Evolutionary conservation across 2,113 vertebrate genomes (phyloP).

Genomic region (Danionella cerebrum): DNA sequence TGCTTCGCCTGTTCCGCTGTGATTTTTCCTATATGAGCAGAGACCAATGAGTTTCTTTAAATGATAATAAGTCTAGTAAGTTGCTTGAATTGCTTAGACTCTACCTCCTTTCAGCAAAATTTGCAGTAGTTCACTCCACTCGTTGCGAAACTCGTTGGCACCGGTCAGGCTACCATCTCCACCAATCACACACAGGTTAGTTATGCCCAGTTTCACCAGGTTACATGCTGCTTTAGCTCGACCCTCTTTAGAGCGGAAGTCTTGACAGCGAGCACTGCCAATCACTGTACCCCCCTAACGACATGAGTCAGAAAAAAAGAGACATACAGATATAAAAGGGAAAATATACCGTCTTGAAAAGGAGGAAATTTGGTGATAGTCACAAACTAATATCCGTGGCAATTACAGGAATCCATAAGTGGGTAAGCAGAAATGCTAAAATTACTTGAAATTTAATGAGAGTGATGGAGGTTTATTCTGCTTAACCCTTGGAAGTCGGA

Average conservation of each 20-base stretch:
- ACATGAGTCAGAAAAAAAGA: neutral
- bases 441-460: too few relatives aligned
- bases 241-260: constrained; percentile 78
- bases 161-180: constrained; percentile 92
- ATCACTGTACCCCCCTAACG: constrained; percentile 87
- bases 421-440: too few relatives aligned
- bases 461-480: too few relatives aligned
- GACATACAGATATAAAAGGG: neutral
- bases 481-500: too few relatives aligned
- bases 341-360: too few relatives aligned
- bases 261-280: constrained; percentile 85
- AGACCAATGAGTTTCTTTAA: too few relatives aligned
- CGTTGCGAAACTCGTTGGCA: constrained; percentile 81
- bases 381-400: too few relatives aligned
- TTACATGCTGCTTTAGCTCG: constrained; percentile 76
- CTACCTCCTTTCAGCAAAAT: constrained; percentile 75
- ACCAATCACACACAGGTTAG: constrained; percentile 93
- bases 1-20: constrained; percentile 65
- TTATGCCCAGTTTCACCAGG: constrained; percentile 83
- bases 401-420: too few relatives aligned
- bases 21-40: constrained; percentile 64
- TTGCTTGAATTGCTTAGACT: neutral
- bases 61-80: too few relatives aligned
- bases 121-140: constrained; percentile 77
- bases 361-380: too few relatives aligned